Percentiles rank a stretch among this genome's conserved stretches.
phyloP scores from a whole-genome alignment of 1,140 invertebrate genomes.

The Adoxophyes honmai region DNA sequence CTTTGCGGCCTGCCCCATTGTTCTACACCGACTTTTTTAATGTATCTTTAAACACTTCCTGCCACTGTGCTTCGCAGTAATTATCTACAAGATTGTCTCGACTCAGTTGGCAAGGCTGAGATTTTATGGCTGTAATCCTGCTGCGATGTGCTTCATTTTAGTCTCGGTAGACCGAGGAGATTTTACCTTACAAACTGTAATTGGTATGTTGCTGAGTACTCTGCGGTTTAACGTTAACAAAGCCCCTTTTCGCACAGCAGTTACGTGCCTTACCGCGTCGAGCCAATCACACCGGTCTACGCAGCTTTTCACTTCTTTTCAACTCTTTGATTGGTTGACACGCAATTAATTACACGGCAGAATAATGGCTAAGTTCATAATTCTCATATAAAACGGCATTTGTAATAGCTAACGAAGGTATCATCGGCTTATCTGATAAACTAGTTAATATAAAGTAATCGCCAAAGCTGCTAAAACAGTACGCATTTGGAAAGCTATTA shows the following conservation, averaged over 20 bases:
- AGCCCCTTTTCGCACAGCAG: background rate
- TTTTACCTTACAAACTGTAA: background rate
- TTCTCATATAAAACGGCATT: no score
- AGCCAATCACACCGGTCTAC: background rate
- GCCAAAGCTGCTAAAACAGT: background rate
- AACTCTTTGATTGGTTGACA: background rate
- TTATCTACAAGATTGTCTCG: constrained; percentile 41
- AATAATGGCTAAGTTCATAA: no score
- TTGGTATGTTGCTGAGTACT: background rate
- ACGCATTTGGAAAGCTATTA: constrained; percentile 7
- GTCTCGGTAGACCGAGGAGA: background rate
- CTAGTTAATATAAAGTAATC: constrained; percentile 1
- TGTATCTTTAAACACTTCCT: constrained; percentile 35
- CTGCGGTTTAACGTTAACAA: constrained; percentile 6
- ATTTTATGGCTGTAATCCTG: constrained; percentile 23
- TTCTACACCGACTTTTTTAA: constrained; percentile 41
- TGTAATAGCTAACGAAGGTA: no score
- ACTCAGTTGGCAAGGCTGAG: constrained; percentile 19
- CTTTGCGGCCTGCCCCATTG: constrained; percentile 51
- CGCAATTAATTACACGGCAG: no score
- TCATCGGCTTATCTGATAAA: background rate
- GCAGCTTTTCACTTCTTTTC: background rate
- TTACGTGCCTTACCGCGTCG: background rate
- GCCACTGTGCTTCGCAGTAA: constrained; percentile 59
- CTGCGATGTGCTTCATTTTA: constrained; percentile 13